phyloP scores from a whole-genome alignment of 2,113 vertebrate genomes.

The Galemys pyrenaicus region DNA sequence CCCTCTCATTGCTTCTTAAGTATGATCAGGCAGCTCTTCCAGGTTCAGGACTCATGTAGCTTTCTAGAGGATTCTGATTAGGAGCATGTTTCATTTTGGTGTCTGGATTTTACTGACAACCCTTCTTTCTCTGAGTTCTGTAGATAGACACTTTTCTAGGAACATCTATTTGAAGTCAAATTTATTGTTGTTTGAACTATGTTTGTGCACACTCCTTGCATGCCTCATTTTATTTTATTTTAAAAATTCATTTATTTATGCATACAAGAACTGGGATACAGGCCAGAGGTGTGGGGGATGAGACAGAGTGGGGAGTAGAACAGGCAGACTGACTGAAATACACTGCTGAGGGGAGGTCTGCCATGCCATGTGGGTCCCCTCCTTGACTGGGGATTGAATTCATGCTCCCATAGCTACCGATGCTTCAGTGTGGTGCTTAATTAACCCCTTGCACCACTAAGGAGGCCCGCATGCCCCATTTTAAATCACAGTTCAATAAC shows the following conservation, averaged over 20 bases:
- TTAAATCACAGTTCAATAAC: slow-evolving; percentile 6
- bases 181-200: neutral
- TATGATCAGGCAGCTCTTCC: neutral
- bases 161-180: neutral
- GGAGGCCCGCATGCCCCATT: neutral
- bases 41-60: neutral
- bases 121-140: neutral
- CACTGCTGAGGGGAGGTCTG: no score
- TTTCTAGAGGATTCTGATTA: slow-evolving; percentile 30
- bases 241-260: no score
- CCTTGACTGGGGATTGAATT: no score
- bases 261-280: no score
- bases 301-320: no score
- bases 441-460: no score
- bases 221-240: neutral
- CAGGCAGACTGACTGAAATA: no score
- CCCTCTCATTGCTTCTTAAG: slow-evolving; percentile 16
- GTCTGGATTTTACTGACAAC: neutral
- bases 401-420: no score
- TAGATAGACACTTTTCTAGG: neutral
- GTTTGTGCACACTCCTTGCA: neutral
- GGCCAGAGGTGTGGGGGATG: no score
- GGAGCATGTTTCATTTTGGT: neutral
- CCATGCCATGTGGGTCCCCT: no score
- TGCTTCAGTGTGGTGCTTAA: no score